Percentiles rank a stretch among this genome's conserved stretches.
Evolutionary conservation across 2,888 invertebrate genomes (phyloP).

Genomic region (Synergus japonicus): DNA sequence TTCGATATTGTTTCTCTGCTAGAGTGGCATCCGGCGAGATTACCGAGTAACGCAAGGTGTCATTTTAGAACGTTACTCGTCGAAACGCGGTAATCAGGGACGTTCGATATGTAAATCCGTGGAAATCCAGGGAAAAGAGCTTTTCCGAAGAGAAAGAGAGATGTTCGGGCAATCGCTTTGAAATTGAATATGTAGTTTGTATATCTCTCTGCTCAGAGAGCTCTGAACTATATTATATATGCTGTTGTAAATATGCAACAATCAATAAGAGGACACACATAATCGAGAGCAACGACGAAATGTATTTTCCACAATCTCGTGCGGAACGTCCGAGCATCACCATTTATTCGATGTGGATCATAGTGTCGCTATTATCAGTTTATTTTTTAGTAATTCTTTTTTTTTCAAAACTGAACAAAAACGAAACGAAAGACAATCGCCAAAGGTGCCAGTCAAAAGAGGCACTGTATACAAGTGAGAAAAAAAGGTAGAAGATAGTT

Average conservation of each 20-base stretch:
- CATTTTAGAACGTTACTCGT: background rate
- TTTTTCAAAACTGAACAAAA: conserved; percentile 43
- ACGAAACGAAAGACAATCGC: conserved; percentile 20
- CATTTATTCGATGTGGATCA: conserved; percentile 38
- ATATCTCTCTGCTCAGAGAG: conserved; percentile 7
- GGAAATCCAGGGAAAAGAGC: conserved; percentile 1
- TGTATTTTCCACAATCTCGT: background rate
- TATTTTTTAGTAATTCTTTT: conserved; percentile 43
- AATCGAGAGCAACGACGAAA: conserved; percentile 6
- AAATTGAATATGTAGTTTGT: conserved; percentile 32
- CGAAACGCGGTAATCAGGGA: conserved; percentile 13
- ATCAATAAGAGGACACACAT: background rate
- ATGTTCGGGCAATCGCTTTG: background rate
- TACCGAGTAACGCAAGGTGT: conserved; percentile 1
- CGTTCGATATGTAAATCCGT: conserved; percentile 11
- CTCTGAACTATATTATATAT: conserved; percentile 25
- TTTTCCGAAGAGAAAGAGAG: conserved; percentile 7
- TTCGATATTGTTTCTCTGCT: background rate
- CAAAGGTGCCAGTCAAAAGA: conserved; percentile 37
- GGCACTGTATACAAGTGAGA: conserved; percentile 33
- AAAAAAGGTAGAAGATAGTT: conserved; percentile 48
- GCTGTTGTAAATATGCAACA: conserved; percentile 27
- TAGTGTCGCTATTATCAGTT: conserved; percentile 46
- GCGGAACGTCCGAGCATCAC: conserved; percentile 44
- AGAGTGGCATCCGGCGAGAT: background rate